Evolutionary conservation across 2,888 invertebrate genomes (phyloP), one percentile per base, ranked within the genome.

Genomic region (Catocala sponsa): DNA sequence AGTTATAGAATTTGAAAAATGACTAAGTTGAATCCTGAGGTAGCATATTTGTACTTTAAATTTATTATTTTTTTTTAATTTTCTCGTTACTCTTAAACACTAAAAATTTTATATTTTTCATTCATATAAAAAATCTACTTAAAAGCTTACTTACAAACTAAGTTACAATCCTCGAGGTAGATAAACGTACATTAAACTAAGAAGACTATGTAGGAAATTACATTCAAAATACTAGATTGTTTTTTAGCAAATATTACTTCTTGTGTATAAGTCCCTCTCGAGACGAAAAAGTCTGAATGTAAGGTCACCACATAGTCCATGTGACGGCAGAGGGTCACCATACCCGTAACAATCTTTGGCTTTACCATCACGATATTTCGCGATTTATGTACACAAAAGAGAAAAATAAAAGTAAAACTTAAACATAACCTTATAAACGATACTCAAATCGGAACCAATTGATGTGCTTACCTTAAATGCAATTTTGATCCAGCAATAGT

Each of bases 291-390:
- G 57, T 59, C 63, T 61, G 79, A 87, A 89, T 84, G 88, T 86
- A 84, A 73, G 70, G 70, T 76, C 76, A 73, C 85, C 79, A 85
- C 88, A 76, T 68, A 85, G 86, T 85, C 88, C 78, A 79, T 93
- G 94, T 94, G 94, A 94, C 94, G 94, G 94, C 94, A 92, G 92
- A 93, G 94, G 94, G 94, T 93, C 94, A 94, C 94, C 94, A 86
- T 94, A 94, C 94, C 94, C 94, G 94, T 94, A 94, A 91, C 88
- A 92, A 93, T 94, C 94, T 94, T 94, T 94, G 94, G 94, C 94
- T 94, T 94, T 91, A 94, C 94, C 94, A 94, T 94, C 94, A 94
- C 94, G 94, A 94, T 88, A 91, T 85, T 81, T 94, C 94, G 94
- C 94, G 94, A 94, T 89, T 65, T 87, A 91, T 88, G 81, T 90